phyloP scores from a whole-genome alignment of 2,888 invertebrate genomes.

The Limnephilus marmoratus region DNA sequence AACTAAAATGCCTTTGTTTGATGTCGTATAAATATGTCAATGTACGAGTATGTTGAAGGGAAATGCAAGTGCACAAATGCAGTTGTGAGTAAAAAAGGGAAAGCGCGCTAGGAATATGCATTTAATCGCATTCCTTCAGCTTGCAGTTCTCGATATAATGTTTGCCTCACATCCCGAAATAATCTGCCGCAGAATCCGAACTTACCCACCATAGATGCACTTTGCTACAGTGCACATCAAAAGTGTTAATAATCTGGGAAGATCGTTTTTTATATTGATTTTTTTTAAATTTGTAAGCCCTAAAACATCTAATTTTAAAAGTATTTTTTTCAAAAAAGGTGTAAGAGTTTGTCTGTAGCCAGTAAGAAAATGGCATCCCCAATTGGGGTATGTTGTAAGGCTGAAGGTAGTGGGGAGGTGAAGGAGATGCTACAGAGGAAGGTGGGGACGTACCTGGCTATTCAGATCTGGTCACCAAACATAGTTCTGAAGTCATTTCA shows the following conservation, averaged over 20 bases:
- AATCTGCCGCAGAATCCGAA: constrained; percentile 13
- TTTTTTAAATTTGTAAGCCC: not conserved
- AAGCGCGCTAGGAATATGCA: constrained; percentile 27
- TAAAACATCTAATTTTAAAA: not conserved
- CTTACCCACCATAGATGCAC: not conserved
- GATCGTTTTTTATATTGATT: not conserved
- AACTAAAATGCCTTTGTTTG: not conserved
- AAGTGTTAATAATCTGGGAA: not conserved
- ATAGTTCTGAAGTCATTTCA: too few relatives aligned
- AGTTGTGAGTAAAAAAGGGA: constrained; percentile 12
- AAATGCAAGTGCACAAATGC: not conserved
- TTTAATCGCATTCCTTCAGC: constrained; percentile 44
- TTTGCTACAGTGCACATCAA: not conserved
- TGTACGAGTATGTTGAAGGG: not conserved
- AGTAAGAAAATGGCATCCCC: too few relatives aligned
- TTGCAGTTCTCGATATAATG: constrained; percentile 47
- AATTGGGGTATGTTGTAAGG: too few relatives aligned
- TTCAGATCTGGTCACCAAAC: too few relatives aligned
- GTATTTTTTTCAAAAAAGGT: not conserved
- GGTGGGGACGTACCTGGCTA: too few relatives aligned
- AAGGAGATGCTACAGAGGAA: too few relatives aligned
- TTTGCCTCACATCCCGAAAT: constrained; percentile 48
- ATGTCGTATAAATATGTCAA: constrained; percentile 13
- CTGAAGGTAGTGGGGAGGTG: too few relatives aligned
- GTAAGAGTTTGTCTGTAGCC: too few relatives aligned